A percentile compares a stretch with the other conserved stretches of the same genome.
Conservation (phyloP, 2,888 invertebrate species). For the Danaus chrysippus region DNA sequence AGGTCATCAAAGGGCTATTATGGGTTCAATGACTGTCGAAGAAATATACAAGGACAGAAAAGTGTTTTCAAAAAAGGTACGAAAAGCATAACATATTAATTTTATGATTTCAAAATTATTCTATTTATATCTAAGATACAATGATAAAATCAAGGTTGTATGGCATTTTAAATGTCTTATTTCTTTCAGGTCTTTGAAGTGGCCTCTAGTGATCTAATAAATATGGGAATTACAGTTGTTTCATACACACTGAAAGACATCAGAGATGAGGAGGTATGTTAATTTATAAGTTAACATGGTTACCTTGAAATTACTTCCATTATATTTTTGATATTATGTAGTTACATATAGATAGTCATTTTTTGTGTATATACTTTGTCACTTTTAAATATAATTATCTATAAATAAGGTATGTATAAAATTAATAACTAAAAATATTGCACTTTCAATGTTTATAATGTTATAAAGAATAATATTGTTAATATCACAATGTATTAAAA, state of each 20-base stretch:
- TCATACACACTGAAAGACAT: conserved; percentile 97
- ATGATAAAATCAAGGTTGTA: too few species aligned
- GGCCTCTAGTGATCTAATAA: conserved; percentile 95
- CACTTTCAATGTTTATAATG: too few species aligned
- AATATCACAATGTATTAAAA: too few species aligned
- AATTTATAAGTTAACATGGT: neutral
- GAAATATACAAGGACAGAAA: conserved; percentile 98
- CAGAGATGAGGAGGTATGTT: conserved; percentile 93
- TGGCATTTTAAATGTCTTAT: too few species aligned
- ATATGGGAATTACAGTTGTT: conserved; percentile 97
- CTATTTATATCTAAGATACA: too few species aligned
- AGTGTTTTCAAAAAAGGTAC: conserved; percentile 90
- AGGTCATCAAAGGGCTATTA: conserved; percentile 96
- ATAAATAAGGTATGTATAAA: too few species aligned
- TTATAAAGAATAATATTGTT: too few species aligned
- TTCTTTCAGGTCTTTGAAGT: conserved; percentile 89
- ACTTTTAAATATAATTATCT: too few species aligned
- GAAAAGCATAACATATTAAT: neutral
- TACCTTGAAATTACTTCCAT: neutral
- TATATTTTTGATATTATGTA: neutral
- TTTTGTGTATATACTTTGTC: too few species aligned
- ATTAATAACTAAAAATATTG: too few species aligned
- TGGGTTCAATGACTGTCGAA: conserved; percentile 98
- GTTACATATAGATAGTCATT: neutral
- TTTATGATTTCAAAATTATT: too few species aligned